Base-by-base conservation (phyloP, 2,888 invertebrate genomes). In the Cerastis leucographa region DNA sequence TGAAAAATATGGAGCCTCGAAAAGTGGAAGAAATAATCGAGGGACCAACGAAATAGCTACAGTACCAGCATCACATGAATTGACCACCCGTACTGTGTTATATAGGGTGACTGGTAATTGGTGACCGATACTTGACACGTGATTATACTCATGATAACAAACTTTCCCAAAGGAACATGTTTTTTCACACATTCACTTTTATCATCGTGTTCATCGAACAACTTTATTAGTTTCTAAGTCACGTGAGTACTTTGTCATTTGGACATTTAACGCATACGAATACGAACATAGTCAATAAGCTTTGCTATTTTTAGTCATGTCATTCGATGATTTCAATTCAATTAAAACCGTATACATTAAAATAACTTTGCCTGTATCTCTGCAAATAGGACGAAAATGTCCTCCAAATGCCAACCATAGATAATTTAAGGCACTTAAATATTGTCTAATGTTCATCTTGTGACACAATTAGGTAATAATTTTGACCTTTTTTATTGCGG, bases 401-500 rank as follows among this genome's bases (percentile, higher is more conserved):
- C 84, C 81, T 85, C 67, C 49, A 80, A 71, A 84, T 65, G 70
- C 65, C 59, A 74, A 74, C 78, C 72, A 66, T 73, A 76, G 64
- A 68, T 62, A 54, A 71, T 72, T 64, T 74, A 72, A 81, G 25
- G 67, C 74, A 68, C 61, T 83, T 78, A 78, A 78, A 74, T 85
- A 69, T 74, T 77, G 49, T 84, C 76, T 71, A 79, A 72, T 74
- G 71, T 62, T 80, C 64, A 76, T 77, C 78, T 75, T 70, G 68
- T 85, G 76, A 61, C 72, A 83, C 64, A 66, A 56, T 75, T 80
- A 76, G 73, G 79, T 85, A 81, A 84, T 61, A 29, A n/a, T 73
- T 59, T 64, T 84, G 61, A 79, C 74, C 70, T 74, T 81, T 59
- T 81, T 81, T 68, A 64, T 51, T 71, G 49, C 51, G 65, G 67